Conservation (phyloP, 2,797 vertebrate species). For the Furcifer pardalis region DNA sequence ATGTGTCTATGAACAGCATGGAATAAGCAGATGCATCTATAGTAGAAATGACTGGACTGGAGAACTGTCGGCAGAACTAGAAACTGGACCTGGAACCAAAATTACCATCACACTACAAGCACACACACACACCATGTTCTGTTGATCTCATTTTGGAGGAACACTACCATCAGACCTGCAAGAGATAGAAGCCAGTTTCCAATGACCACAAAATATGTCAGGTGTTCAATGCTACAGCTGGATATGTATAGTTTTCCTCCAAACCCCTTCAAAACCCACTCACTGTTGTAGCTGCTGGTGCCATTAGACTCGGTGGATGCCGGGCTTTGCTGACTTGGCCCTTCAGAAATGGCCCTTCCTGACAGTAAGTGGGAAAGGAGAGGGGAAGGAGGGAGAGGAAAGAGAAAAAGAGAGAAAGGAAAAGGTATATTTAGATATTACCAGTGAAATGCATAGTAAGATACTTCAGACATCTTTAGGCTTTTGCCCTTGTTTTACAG, state of each 20-base stretch:
- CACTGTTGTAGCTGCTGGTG: conserved; percentile 72
- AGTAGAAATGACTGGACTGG: not conserved
- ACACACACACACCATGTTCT: not conserved
- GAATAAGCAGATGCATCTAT: not conserved
- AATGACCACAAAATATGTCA: conserved; percentile 12
- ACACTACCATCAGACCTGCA: not conserved
- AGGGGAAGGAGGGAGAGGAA: conserved; percentile 44
- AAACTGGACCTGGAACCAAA: too few relatives aligned
- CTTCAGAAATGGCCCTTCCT: conserved; percentile 77
- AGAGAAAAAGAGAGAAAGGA: conserved; percentile 22
- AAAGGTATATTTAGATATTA: conserved; percentile 56
- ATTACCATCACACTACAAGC: too few relatives aligned
- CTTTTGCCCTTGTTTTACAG: not conserved
- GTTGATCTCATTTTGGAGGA: not conserved
- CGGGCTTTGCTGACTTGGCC: conserved; percentile 70
- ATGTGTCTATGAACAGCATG: not conserved
- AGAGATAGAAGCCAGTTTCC: not conserved
- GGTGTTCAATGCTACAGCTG: conserved; percentile 13
- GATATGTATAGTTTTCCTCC: not conserved
- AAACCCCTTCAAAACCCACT: conserved; percentile 64
- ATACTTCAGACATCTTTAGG: not conserved
- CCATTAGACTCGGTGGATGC: conserved; percentile 63
- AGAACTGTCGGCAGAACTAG: not conserved
- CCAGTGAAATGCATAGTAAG: conserved; percentile 14
- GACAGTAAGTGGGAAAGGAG: conserved; percentile 70